Conservation (phyloP, 2,797 vertebrate species). For the Danio jaintianensis region DNA sequence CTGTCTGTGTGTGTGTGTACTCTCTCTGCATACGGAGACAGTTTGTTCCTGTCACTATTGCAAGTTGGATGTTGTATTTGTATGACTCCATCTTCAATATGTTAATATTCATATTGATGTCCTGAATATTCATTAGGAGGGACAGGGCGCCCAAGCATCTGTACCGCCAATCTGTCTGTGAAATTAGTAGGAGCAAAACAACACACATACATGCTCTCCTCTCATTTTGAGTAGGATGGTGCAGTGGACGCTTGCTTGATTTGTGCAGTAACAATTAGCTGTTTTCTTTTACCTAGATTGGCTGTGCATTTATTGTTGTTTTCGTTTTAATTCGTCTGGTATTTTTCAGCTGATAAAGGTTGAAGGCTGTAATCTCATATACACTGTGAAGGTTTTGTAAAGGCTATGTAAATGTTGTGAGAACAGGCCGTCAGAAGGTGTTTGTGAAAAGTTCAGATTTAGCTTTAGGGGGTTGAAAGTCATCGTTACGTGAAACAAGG, state of each 20-base stretch:
- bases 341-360: background rate
- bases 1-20: background rate
- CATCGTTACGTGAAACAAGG: background rate
- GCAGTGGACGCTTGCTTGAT: background rate
- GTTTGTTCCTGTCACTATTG: slow-evolving; percentile 33
- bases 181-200: slow-evolving; percentile 35
- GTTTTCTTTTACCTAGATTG: background rate
- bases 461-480: slow-evolving; percentile 25
- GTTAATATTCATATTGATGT: slow-evolving; percentile 46
- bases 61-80: slow-evolving; percentile 27
- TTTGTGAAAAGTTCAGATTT: slow-evolving; percentile 21
- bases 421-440: slow-evolving; percentile 15
- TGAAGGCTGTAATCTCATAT: background rate
- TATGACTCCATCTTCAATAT: slow-evolving; percentile 44
- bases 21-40: slow-evolving; percentile 1
- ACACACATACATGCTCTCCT: slow-evolving; percentile 14
- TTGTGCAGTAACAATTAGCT: background rate
- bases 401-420: background rate
- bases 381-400: background rate
- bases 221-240: background rate
- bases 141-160: slow-evolving; percentile 43
- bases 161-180: slow-evolving; percentile 50
- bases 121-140: slow-evolving; percentile 47
- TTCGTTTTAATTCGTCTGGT: background rate
- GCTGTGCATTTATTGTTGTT: background rate